Evolutionary conservation across 2,888 invertebrate species (phyloP), one percentile per base, ranked within the genome.

Genomic region (Diadegma fenestrale): DNA sequence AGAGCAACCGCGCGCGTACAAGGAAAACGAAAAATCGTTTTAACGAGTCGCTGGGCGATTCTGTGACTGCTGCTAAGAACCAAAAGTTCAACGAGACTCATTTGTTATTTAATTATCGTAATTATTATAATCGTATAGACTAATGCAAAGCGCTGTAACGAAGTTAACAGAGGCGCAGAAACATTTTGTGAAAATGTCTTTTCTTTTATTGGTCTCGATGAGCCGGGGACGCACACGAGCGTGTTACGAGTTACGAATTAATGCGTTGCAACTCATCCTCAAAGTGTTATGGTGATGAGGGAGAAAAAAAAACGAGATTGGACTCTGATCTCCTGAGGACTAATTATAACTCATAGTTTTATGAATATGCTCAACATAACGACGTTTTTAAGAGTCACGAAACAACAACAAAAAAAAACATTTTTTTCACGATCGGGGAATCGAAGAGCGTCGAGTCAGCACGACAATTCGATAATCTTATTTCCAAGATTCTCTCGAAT

Each of bases 1-100:
- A 22, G 64, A 33, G 48, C 22, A 51, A 64, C 72, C 71, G n/a
- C n/a, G n/a, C 64, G 54, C 37, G 37, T 75, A 54, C 43, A 58
- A 63, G 61, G 48, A 43, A 51, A 80, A 84, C 84, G 58, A 77
- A 66, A 79, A 82, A 72, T 64, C 54, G 48, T 43, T 37, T 80
- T 51, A 64, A 81, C 75, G 77, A 82, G 80, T 88, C 84, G 88
- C 88, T 88, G 88, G 87, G 88, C 88, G 88, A 88, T 88, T 85
- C 80, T 63, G 64, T 82, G 84, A 86, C 76, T 85, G 87, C 87
- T 87, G 80, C 82, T 78, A 80, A 77, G 86, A 87, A 82, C 88
- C 88, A 87, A 87, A 88, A 86, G 84, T 85, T 87, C 75, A 33
- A 82, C 63, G 72, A 88, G 82, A 87, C 84, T 77, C 73, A 82